Evolutionary conservation across 2,797 vertebrate genomes (phyloP).

Genomic region (Girardinus metallicus): DNA sequence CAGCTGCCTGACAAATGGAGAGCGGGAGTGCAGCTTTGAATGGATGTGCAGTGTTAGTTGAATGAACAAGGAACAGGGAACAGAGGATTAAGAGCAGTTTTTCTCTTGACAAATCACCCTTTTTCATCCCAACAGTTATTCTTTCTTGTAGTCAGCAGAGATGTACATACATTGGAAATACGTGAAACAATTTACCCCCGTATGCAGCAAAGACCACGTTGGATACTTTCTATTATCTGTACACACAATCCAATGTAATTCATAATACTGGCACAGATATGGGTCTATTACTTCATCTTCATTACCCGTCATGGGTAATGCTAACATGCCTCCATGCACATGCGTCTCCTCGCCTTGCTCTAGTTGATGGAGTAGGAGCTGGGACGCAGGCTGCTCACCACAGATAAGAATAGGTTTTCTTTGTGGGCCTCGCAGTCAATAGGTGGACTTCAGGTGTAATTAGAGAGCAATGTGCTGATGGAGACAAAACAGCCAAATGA

Average conservation of each 20-base stretch:
- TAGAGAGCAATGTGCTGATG: conserved; percentile 31
- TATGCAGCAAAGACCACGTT: not conserved
- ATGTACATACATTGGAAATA: not conserved
- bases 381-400: conserved; percentile 45
- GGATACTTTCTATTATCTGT: not conserved
- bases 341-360: conserved; percentile 31
- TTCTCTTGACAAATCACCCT: not conserved
- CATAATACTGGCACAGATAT: conserved; percentile 40
- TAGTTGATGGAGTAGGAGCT: conserved; percentile 34
- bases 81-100: not conserved
- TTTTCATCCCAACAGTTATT: not conserved
- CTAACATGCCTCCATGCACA: conserved; percentile 19
- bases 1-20: conserved; percentile 17
- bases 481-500: conserved; percentile 37
- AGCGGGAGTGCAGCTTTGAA: not conserved
- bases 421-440: conserved; percentile 54
- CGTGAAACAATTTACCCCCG: not conserved
- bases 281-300: conserved; percentile 41
- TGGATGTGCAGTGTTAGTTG: conserved; percentile 13
- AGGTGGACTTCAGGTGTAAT: conserved; percentile 59
- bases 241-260: conserved; percentile 13
- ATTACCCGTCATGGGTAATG: conserved; percentile 43
- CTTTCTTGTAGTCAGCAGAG: not conserved
- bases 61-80: conserved; percentile 9
- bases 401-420: conserved; percentile 67